phyloP scores from a whole-genome alignment of 2,888 invertebrate species.

The Monopis laevigella region DNA sequence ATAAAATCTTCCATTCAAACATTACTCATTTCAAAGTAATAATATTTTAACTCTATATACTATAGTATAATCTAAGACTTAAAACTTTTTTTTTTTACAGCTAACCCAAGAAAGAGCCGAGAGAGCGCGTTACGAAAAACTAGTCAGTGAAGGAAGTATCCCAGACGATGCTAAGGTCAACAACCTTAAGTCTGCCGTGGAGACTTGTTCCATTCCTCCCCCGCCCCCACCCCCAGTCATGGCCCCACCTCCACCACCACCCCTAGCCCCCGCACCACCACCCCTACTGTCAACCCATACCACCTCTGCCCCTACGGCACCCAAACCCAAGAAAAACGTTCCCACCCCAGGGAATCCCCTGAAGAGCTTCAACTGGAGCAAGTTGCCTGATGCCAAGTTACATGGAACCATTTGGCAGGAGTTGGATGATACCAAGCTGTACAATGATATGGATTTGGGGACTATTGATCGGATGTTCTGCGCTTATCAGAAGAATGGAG shows the following conservation, averaged over 20 bases:
- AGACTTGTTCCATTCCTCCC: constrained; percentile 36
- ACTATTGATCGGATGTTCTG: constrained; percentile 94
- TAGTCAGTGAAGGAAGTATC: constrained; percentile 90
- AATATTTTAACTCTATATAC: no score
- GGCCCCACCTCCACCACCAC: constrained; percentile 67
- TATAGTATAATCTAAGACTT: neutral
- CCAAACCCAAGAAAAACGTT: constrained; percentile 82
- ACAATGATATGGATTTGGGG: constrained; percentile 89
- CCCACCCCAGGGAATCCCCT: constrained; percentile 93
- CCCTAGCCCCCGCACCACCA: constrained; percentile 68
- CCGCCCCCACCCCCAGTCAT: constrained; percentile 57
- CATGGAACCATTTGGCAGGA: constrained; percentile 96
- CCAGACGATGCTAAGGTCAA: constrained; percentile 90
- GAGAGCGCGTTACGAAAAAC: constrained; percentile 81
- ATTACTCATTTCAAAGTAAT: no score
- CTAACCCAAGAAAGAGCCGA: constrained; percentile 83
- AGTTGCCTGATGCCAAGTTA: constrained; percentile 89
- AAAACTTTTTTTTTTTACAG: constrained; percentile 27
- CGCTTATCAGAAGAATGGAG: constrained; percentile 93
- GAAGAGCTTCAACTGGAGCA: constrained; percentile 98
- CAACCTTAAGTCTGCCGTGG: constrained; percentile 56
- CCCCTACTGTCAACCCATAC: constrained; percentile 64
- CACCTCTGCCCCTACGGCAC: constrained; percentile 63
- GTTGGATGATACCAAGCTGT: constrained; percentile 91
- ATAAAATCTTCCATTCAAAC: no score